Conservation (phyloP, 2,113 vertebrate species). For the Myotis davidii region DNA sequence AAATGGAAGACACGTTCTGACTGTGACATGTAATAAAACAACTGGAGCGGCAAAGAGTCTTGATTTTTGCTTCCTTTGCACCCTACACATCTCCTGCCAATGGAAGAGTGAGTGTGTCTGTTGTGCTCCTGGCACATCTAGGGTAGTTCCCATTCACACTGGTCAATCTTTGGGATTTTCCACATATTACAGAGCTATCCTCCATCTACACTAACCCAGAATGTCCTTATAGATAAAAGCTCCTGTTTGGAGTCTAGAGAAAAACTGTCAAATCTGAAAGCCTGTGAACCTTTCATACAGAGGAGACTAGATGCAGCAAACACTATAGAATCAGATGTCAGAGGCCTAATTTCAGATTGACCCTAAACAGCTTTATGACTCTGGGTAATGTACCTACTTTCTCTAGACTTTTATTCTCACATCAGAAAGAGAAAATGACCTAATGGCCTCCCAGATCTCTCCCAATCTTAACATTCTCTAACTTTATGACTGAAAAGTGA, state of each 20-base stretch:
- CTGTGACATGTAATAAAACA: conserved; percentile 68
- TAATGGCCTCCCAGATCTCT: background rate
- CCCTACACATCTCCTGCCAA: conserved; percentile 2
- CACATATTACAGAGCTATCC: background rate
- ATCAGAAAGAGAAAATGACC: background rate
- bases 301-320: background rate
- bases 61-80: conserved; percentile 65
- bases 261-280: conserved; percentile 45
- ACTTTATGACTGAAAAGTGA: conserved; percentile 19
- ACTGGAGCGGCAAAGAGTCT: conserved; percentile 47
- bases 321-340: background rate
- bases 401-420: background rate
- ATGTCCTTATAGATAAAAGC: background rate
- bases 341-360: background rate
- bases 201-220: background rate
- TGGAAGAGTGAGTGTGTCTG: background rate
- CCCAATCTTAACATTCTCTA: background rate
- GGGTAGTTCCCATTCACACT: conserved; percentile 38
- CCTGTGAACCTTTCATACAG: background rate
- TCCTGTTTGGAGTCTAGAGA: background rate
- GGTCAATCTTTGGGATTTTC: conserved; percentile 34
- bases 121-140: background rate
- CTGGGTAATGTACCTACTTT: conserved; percentile 7
- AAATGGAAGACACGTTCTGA: conserved; percentile 71
- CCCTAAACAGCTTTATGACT: background rate